Evolutionary conservation across 2,797 vertebrate species (phyloP).

Genomic region (Sebastes nivosus): DNA sequence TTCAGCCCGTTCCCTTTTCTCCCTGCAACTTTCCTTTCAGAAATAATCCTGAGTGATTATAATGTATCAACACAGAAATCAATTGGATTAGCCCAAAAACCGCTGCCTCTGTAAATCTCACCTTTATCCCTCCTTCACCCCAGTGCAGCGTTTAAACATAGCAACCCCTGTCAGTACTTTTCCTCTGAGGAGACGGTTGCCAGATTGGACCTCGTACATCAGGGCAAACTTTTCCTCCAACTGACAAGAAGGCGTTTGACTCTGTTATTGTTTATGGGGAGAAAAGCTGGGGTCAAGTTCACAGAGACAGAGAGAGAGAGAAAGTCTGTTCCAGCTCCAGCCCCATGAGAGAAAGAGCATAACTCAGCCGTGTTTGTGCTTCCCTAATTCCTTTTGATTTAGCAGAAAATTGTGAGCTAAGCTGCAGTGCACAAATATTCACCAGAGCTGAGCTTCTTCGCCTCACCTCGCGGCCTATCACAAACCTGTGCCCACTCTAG

Average conservation of each 20-base stretch:
- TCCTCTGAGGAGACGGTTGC: constrained; percentile 55
- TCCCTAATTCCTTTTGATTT: constrained; percentile 76
- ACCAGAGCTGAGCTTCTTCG: constrained; percentile 44
- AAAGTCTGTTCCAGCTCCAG: constrained; percentile 55
- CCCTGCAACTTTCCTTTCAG: constrained; percentile 23
- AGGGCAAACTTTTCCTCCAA: constrained; percentile 64
- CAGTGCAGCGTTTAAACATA: constrained; percentile 21
- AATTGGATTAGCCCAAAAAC: constrained; percentile 55
- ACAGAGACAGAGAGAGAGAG: constrained; percentile 29
- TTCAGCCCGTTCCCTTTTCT: constrained; percentile 14
- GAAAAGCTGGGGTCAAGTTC: constrained; percentile 74
- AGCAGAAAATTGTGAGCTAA: constrained; percentile 73
- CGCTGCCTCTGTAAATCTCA: constrained; percentile 55
- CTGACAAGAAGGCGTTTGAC: constrained; percentile 68
- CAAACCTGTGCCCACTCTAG: constrained; percentile 19
- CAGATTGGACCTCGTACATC: constrained; percentile 58
- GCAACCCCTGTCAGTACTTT: constrained; percentile 49
- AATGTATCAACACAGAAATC: constrained; percentile 64
- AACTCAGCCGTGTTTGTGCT: constrained; percentile 75
- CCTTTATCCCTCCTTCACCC: constrained; percentile 51
- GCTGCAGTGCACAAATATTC: constrained; percentile 52
- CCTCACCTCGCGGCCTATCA: constrained; percentile 44
- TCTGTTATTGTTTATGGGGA: constrained; percentile 76
- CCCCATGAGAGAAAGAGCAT: constrained; percentile 53
- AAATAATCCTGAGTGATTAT: constrained; percentile 62